Evolutionary conservation across 2,888 invertebrate genomes (phyloP).

Genomic region (Crematogaster levior): DNA sequence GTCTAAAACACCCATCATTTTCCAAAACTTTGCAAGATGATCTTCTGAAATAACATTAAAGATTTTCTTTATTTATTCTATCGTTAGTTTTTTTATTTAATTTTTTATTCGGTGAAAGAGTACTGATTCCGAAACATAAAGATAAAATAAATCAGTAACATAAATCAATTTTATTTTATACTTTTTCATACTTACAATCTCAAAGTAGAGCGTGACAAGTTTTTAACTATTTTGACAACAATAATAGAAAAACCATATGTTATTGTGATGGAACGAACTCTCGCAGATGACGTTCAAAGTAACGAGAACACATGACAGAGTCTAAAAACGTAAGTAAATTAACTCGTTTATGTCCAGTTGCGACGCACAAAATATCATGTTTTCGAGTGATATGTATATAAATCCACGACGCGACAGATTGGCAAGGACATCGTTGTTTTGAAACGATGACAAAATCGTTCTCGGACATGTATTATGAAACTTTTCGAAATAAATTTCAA

Average conservation of each 20-base stretch:
- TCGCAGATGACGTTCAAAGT: neutral
- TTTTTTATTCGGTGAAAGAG: neutral
- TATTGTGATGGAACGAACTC: neutral
- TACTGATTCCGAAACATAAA: neutral
- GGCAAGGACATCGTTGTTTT: neutral
- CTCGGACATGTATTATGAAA: too few species aligned
- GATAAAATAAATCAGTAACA: neutral
- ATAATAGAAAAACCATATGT: neutral
- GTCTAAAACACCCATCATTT: neutral
- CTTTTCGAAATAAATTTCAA: too few species aligned
- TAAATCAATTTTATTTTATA: neutral
- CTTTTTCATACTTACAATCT: neutral
- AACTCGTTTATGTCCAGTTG: neutral
- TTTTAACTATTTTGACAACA: neutral
- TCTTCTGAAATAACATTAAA: neutral
- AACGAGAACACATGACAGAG: neutral
- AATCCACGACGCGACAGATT: conserved; percentile 16
- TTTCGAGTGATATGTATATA: conserved; percentile 12
- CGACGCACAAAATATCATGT: conserved; percentile 15
- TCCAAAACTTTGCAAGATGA: neutral
- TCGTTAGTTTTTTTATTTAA: neutral
- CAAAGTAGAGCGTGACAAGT: neutral
- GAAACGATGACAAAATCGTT: conserved; percentile 30
- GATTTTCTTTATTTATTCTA: neutral
- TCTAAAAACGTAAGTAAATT: conserved; percentile 3